Evolutionary conservation across 2,888 invertebrate genomes (phyloP).

Genomic region (Apotomis capreana): DNA sequence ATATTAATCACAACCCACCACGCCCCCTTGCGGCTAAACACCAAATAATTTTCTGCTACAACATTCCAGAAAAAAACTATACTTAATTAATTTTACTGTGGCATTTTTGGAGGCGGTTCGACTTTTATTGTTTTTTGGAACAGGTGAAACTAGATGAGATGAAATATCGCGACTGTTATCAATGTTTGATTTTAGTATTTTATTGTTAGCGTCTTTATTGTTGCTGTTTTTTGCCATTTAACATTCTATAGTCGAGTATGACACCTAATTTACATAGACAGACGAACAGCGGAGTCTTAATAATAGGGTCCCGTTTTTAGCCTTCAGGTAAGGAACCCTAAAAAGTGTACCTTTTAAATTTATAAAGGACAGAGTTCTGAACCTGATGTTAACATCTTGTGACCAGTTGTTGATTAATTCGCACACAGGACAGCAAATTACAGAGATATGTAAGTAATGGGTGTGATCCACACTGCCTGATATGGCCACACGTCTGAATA

Average conservation of each 20-base stretch:
- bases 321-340: no score
- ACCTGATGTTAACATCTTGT: background rate
- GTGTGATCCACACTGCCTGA: background rate
- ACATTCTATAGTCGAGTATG: no score
- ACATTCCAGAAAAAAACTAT: constrained; percentile 73
- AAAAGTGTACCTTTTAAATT: no score
- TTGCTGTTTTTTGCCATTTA: constrained; percentile 21
- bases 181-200: constrained; percentile 52
- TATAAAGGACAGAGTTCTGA: background rate
- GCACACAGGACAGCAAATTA: constrained; percentile 22
- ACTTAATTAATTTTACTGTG: constrained; percentile 78
- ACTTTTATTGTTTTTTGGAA: constrained; percentile 56
- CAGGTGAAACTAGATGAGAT: constrained; percentile 69
- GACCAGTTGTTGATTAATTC: constrained; percentile 22
- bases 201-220: constrained; percentile 53
- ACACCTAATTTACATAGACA: no score
- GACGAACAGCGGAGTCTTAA: no score
- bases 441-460: background rate
- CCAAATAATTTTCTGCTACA: constrained; percentile 80
- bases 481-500: constrained; percentile 17
- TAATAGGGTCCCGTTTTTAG: no score
- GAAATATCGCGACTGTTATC: constrained; percentile 61
- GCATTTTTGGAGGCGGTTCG: constrained; percentile 68
- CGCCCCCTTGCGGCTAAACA: constrained; percentile 80
- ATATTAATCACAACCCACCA: constrained; percentile 76